Evolutionary conservation across 2,113 vertebrate genomes (phyloP).

Genomic region (Trochalopteron elliotii): DNA sequence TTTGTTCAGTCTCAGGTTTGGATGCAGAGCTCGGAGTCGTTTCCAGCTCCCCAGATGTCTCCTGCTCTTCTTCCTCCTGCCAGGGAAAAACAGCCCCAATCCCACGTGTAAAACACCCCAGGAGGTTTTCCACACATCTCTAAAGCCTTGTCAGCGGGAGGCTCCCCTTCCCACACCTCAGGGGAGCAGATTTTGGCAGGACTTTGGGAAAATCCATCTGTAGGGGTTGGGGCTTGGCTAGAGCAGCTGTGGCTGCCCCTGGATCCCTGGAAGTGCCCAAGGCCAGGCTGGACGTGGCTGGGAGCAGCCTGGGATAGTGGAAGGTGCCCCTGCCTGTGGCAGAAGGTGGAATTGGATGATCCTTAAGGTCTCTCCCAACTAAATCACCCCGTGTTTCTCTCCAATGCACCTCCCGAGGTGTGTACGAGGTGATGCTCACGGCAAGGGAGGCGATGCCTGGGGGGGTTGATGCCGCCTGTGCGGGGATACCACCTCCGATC

Average conservation of each 20-base stretch:
- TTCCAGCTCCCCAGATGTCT: slow-evolving; percentile 35
- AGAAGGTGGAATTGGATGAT: fast-evolving
- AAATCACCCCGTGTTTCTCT: not conserved
- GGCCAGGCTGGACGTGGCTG: not conserved
- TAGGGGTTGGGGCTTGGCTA: not conserved
- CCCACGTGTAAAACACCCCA: fast-evolving
- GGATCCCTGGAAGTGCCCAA: not conserved
- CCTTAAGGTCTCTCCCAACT: too few species aligned
- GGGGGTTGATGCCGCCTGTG: not conserved
- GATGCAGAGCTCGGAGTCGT: slow-evolving; percentile 42
- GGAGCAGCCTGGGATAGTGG: fast-evolving
- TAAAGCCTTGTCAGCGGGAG: fast-evolving
- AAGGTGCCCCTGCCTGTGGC: fast-evolving
- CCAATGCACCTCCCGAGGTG: not conserved
- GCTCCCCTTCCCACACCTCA: fast-evolving
- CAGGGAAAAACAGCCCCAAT: not conserved
- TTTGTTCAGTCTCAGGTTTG: slow-evolving; percentile 63
- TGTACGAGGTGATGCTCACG: too few species aligned
- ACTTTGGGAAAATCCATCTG: not conserved
- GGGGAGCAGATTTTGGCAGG: not conserved
- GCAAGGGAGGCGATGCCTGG: not conserved
- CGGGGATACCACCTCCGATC: too few species aligned
- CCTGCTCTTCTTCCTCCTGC: slow-evolving; percentile 79
- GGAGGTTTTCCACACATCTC: not conserved
- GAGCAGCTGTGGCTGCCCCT: not conserved